phyloP scores from a whole-genome alignment of 2,113 vertebrate genomes.

The Bagarius yarrelli region DNA sequence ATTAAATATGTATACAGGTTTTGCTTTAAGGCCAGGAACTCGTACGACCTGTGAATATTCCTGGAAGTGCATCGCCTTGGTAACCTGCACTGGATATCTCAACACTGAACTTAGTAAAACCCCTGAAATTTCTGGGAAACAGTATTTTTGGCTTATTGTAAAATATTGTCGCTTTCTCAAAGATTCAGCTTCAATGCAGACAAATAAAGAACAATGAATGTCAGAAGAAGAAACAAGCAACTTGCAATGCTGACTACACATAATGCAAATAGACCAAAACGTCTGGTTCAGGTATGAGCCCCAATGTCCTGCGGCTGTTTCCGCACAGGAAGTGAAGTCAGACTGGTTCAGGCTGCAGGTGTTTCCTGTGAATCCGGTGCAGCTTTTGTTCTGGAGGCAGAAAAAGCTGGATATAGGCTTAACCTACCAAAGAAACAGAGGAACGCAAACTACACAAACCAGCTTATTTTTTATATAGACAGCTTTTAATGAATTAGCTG shows the following conservation, averaged over 20 bases:
- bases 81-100: no score
- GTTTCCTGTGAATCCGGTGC: constrained; percentile 26
- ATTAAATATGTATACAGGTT: no score
- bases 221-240: no score
- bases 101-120: no score
- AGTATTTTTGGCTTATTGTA: no score
- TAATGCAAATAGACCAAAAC: not conserved
- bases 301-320: not conserved
- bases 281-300: not conserved
- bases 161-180: not conserved
- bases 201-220: not conserved
- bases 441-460: not conserved
- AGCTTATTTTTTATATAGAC: not conserved
- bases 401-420: not conserved
- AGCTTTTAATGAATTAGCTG: not conserved
- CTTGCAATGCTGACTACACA: not conserved
- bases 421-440: not conserved
- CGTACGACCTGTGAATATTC: no score
- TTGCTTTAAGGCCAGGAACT: no score
- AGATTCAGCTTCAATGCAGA: not conserved
- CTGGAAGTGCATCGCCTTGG: no score
- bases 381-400: constrained; percentile 13
- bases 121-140: no score
- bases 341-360: not conserved
- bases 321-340: constrained; percentile 1